A percentile compares a stretch with the other conserved stretches of the same genome.
Conservation (phyloP, 2,113 vertebrate species). For the Siphamia tubifer region DNA sequence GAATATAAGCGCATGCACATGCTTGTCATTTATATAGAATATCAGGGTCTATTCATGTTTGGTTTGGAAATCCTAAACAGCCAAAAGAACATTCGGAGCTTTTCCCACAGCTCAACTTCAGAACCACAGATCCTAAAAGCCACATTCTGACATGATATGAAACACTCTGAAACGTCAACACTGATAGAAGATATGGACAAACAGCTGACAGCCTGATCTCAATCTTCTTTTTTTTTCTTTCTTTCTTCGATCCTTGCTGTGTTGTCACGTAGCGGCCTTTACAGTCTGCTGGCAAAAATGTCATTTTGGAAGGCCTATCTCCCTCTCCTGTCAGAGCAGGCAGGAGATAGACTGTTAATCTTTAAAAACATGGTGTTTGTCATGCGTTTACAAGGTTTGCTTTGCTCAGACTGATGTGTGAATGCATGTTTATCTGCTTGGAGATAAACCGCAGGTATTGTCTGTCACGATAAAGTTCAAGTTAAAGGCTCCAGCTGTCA, state of each 20-base stretch:
- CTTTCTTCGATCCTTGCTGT: slow-evolving; percentile 21
- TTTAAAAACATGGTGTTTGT: slow-evolving; percentile 42
- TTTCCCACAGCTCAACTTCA: slow-evolving; percentile 35
- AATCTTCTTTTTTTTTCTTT: slow-evolving; percentile 45
- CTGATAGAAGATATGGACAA: slow-evolving; percentile 54
- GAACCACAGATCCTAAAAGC: slow-evolving; percentile 46
- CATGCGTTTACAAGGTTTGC: slow-evolving; percentile 55
- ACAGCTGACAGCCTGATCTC: slow-evolving; percentile 52
- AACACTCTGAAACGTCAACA: slow-evolving; percentile 61
- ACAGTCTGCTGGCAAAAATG: slow-evolving; percentile 79
- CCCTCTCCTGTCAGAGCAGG: slow-evolving; percentile 62
- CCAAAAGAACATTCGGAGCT: neutral
- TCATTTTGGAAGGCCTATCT: slow-evolving; percentile 45
- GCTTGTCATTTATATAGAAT: slow-evolving; percentile 51
- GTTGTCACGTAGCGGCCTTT: slow-evolving; percentile 75
- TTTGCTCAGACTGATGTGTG: slow-evolving; percentile 53
- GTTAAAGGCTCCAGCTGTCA: slow-evolving; percentile 40
- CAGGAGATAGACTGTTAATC: slow-evolving; percentile 56
- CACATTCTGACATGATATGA: slow-evolving; percentile 54
- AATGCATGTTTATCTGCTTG: slow-evolving; percentile 59
- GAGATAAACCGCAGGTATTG: slow-evolving; percentile 68
- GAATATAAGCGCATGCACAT: slow-evolving; percentile 20
- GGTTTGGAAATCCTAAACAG: slow-evolving; percentile 38
- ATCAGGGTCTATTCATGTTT: slow-evolving; percentile 52
- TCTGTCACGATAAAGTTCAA: slow-evolving; percentile 24